These are phyloP conservation scores for Idaea aversata DNA, from an alignment of 2,888 invertebrate genomes.

Conservation along the genomic window DNA sequence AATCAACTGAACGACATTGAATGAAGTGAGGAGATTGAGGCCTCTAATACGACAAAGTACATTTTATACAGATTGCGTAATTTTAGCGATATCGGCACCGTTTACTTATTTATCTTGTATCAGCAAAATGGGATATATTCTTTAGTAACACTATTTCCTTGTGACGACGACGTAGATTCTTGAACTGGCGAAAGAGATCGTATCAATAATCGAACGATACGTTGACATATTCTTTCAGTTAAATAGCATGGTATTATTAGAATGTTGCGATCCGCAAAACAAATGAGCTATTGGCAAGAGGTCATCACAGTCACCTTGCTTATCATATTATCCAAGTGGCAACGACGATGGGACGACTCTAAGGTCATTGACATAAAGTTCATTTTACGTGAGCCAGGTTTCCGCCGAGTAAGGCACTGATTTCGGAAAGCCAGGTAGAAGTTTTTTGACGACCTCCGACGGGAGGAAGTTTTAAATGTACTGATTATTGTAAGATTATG, in stretches of 20 bases:
- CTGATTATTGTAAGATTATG: background rate
- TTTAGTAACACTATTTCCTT: too few species aligned
- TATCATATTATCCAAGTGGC: conserved; percentile 26
- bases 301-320: conserved; percentile 45
- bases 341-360: conserved; percentile 25
- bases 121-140: background rate
- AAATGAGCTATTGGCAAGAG: conserved; percentile 37
- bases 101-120: background rate
- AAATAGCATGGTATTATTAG: conserved; percentile 10
- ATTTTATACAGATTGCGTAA: conserved; percentile 5
- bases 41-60: background rate
- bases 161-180: too few species aligned
- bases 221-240: background rate
- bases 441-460: conserved; percentile 48
- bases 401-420: conserved; percentile 36
- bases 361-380: conserved; percentile 32
- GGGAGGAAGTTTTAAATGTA: conserved; percentile 35
- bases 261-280: conserved; percentile 30
- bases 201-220: background rate
- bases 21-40: conserved; percentile 4
- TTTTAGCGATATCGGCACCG: conserved; percentile 8
- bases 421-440: conserved; percentile 43
- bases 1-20: conserved; percentile 22
- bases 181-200: background rate
- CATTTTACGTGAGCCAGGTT: conserved; percentile 28